phyloP scores from a whole-genome alignment of 2,113 vertebrate species.

The Trinectes maculatus region DNA sequence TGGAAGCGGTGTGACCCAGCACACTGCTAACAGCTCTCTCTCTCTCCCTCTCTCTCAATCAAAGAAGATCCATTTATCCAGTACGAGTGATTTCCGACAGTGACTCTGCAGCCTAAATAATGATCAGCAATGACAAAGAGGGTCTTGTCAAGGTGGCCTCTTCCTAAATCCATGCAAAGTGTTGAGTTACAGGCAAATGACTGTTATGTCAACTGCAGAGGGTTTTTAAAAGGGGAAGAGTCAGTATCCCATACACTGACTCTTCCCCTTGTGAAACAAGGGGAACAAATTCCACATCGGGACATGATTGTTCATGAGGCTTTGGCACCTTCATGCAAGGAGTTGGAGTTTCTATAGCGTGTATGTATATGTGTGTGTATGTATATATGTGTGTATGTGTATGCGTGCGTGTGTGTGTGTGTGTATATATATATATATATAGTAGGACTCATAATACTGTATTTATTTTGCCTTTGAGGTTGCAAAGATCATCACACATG shows the following conservation, averaged over 20 bases:
- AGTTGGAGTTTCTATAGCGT: too few relatives aligned
- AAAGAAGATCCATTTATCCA: constrained; percentile 35
- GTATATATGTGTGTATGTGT: too few relatives aligned
- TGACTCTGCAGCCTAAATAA: constrained; percentile 31
- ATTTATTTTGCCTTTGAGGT: too few relatives aligned
- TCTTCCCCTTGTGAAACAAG: too few relatives aligned
- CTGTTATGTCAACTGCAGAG: not conserved
- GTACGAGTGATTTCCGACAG: constrained; percentile 36
- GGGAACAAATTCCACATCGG: constrained; percentile 16
- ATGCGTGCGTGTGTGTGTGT: too few relatives aligned
- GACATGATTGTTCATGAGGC: constrained; percentile 1
- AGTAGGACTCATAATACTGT: too few relatives aligned
- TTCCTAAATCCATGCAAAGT: not conserved
- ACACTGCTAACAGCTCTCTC: too few relatives aligned
- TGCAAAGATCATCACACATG: too few relatives aligned
- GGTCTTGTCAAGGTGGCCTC: constrained; percentile 9
- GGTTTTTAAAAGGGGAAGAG: not conserved
- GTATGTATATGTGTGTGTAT: too few relatives aligned
- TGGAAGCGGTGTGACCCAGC: constrained; percentile 7
- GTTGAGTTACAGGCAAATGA: not conserved
- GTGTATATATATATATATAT: too few relatives aligned
- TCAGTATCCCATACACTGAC: not conserved
- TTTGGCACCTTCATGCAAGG: constrained; percentile 36
- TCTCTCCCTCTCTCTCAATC: constrained; percentile 8
- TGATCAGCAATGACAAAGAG: constrained; percentile 27